Conservation (phyloP, 2,888 invertebrate species). For the Sminthurinus aureus region DNA sequence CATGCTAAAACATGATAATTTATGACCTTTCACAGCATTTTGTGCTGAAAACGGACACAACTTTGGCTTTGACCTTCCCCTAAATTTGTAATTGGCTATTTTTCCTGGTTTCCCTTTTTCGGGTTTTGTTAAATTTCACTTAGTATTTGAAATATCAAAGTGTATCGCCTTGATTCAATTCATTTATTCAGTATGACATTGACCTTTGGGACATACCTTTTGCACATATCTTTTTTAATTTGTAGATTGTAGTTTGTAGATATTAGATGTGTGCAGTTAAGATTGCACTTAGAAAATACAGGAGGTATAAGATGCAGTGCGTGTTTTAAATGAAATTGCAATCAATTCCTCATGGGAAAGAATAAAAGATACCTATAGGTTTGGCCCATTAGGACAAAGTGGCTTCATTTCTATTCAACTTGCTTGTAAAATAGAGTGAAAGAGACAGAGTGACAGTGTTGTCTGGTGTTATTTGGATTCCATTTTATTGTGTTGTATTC, state of each 20-base stretch:
- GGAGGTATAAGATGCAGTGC: not conserved
- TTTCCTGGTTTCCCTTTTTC: no score
- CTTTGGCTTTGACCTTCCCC: no score
- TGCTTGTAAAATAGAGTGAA: no score
- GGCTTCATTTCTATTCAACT: not conserved
- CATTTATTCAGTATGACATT: no score
- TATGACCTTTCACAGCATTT: not conserved
- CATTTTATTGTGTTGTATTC: not conserved
- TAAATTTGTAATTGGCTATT: no score
- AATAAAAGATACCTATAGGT: not conserved
- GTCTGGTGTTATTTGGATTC: slow-evolving; percentile 9
- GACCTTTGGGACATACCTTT: no score
- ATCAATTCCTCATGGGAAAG: slow-evolving; percentile 26
- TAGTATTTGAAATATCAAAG: no score
- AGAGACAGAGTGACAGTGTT: not conserved
- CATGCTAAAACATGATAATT: not conserved
- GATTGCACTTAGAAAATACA: no score
- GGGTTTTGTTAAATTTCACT: no score
- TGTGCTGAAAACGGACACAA: no score
- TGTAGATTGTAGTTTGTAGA: not conserved
- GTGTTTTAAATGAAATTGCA: not conserved
- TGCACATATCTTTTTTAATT: no score
- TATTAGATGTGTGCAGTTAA: not conserved
- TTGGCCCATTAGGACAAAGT: slow-evolving; percentile 26
- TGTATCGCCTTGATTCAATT: no score